A percentile compares a stretch with the other conserved stretches of the same genome.
These are phyloP conservation scores for Alauda arvensis DNA, from an alignment of 2,797 vertebrate species.

Conservation along the genomic window DNA sequence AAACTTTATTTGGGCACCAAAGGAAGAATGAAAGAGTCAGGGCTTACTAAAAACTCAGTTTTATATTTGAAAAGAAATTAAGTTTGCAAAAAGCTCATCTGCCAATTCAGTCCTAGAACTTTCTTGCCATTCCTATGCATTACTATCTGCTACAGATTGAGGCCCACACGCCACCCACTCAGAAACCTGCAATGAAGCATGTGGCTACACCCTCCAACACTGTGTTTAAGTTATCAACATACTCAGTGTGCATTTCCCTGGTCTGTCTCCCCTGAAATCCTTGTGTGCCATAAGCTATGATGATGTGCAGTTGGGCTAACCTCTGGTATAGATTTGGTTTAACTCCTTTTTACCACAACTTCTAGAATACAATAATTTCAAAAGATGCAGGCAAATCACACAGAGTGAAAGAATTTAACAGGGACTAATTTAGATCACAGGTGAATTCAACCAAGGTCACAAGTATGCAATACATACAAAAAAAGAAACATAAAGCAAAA, in stretches of 20 bases:
- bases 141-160: neutral
- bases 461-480: neutral
- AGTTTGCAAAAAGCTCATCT: neutral
- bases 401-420: neutral
- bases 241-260: neutral
- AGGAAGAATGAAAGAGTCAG: neutral
- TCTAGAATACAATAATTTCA: neutral
- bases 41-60: neutral
- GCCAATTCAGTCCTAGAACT: neutral
- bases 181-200: neutral
- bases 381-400: neutral
- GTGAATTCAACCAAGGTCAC: neutral
- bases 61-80: neutral
- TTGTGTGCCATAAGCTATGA: neutral
- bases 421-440: neutral
- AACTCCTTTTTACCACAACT: neutral
- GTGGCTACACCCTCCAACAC: rapidly evolving
- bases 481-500: neutral
- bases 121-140: neutral
- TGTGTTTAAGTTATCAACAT: neutral
- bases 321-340: neutral
- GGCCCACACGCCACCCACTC: neutral
- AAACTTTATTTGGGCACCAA: neutral
- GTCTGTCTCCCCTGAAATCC: neutral
- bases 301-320: neutral